These are phyloP conservation scores for Steatornis caripensis DNA, from an alignment of 2,113 vertebrate species.

Conservation along the genomic window DNA sequence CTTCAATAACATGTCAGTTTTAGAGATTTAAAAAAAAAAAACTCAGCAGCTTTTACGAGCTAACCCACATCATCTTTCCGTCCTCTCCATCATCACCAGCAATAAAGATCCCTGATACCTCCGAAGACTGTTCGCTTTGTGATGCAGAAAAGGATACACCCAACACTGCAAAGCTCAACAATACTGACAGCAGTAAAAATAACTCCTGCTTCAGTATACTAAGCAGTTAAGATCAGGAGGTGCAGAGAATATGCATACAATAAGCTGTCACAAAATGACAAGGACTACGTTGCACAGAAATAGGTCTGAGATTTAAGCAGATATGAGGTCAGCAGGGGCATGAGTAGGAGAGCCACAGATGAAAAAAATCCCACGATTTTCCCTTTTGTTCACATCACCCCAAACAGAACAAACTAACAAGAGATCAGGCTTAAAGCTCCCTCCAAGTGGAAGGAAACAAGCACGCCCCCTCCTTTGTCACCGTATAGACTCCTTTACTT, in stretches of 20 bases:
- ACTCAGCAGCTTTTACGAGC: neutral
- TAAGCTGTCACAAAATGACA: neutral
- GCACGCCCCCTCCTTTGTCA: rapidly evolving
- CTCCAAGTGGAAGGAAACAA: neutral
- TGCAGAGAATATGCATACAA: neutral
- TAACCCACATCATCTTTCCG: neutral
- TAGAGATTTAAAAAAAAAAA: neutral
- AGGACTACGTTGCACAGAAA: neutral
- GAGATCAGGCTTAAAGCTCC: neutral
- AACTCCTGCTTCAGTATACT: neutral
- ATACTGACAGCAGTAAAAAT: neutral
- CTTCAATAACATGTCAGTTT: neutral
- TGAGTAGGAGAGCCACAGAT: neutral
- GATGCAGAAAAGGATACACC: neutral
- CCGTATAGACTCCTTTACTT: neutral
- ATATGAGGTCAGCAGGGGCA: neutral
- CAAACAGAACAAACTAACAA: neutral
- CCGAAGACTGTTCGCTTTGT: neutral
- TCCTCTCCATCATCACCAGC: neutral
- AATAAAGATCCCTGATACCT: neutral
- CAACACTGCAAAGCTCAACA: neutral
- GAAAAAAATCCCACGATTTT: neutral
- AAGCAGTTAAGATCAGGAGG: neutral
- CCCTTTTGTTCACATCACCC: neutral
- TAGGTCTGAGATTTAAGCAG: neutral